Evolutionary conservation across 1,140 invertebrate genomes (phyloP).

Genomic region (Danaus plexippus): DNA sequence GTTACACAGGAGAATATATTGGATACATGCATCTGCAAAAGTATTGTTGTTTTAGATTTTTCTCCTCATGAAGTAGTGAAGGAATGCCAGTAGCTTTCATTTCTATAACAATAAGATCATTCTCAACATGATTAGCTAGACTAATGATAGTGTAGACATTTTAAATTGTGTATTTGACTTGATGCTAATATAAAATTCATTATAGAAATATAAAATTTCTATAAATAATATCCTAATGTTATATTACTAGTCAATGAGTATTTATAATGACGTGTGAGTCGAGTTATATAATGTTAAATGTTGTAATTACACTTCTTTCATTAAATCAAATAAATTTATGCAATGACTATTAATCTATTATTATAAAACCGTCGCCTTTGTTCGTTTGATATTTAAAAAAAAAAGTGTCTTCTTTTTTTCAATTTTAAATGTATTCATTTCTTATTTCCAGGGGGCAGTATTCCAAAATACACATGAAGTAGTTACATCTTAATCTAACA

Average conservation of each 20-base stretch:
- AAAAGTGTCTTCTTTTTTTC: slow-evolving; percentile 39
- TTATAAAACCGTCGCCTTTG: slow-evolving; percentile 27
- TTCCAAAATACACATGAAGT: slow-evolving; percentile 70
- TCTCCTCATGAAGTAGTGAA: too few species aligned
- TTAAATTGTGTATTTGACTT: too few species aligned
- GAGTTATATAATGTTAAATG: slow-evolving; percentile 47
- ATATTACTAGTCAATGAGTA: slow-evolving; percentile 65
- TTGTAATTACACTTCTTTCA: slow-evolving; percentile 60
- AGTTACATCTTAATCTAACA: slow-evolving; percentile 54
- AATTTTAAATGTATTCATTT: slow-evolving; percentile 35
- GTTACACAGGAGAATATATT: too few species aligned
- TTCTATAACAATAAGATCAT: too few species aligned
- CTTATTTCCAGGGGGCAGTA: slow-evolving; percentile 67
- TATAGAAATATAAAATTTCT: too few species aligned
- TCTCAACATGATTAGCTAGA: too few species aligned
- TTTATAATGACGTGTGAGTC: slow-evolving; percentile 53
- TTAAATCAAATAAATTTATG: slow-evolving; percentile 66
- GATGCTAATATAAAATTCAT: too few species aligned
- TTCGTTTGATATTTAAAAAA: slow-evolving; percentile 5
- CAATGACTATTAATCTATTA: slow-evolving; percentile 46
- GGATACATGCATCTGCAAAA: too few species aligned
- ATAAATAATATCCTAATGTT: slow-evolving; percentile 18
- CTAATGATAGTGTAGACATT: too few species aligned
- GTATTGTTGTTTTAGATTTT: too few species aligned
- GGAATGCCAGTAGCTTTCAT: too few species aligned